Percentiles rank a stretch among this genome's conserved stretches.
Conservation (phyloP, 92 coral and sea anemone species). For the Phenganax subtilis region DNA sequence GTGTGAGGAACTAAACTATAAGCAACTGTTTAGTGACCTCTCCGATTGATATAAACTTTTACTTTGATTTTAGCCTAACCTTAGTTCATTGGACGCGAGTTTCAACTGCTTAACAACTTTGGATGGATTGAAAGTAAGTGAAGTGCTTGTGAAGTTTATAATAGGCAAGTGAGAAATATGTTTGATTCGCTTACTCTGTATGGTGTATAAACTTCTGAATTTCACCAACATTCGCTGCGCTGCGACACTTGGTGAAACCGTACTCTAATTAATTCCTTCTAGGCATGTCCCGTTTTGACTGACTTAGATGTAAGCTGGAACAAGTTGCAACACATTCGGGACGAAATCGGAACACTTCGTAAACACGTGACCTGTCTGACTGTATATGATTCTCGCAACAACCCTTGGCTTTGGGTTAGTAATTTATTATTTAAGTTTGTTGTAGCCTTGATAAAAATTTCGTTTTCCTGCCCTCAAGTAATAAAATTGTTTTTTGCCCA, state of each 20-base stretch:
- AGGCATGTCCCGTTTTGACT: constrained; percentile 77
- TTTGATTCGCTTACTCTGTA: not conserved
- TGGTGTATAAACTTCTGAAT: not conserved
- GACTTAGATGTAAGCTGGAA: constrained; percentile 83
- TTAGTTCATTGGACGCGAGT: constrained; percentile 73
- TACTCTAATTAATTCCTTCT: not conserved
- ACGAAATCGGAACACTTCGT: constrained; percentile 83
- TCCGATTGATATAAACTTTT: too few relatives aligned
- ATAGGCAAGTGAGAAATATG: not conserved
- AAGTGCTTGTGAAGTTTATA: not conserved
- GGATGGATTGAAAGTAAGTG: constrained; percentile 81
- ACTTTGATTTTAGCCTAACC: constrained; percentile 50
- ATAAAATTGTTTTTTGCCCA: too few relatives aligned
- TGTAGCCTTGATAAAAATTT: not conserved
- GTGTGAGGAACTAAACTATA: not conserved
- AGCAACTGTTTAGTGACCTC: too few relatives aligned
- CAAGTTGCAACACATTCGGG: constrained; percentile 70
- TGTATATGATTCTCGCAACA: constrained; percentile 68
- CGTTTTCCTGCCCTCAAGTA: too few relatives aligned
- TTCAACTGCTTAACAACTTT: constrained; percentile 82
- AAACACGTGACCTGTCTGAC: constrained; percentile 73
- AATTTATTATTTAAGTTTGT: not conserved
- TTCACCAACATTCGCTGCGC: too few relatives aligned
- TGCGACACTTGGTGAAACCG: too few relatives aligned
- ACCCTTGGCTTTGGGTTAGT: constrained; percentile 89